Conservation (phyloP, 2,888 invertebrate species). For the Drosophila greeni region DNA sequence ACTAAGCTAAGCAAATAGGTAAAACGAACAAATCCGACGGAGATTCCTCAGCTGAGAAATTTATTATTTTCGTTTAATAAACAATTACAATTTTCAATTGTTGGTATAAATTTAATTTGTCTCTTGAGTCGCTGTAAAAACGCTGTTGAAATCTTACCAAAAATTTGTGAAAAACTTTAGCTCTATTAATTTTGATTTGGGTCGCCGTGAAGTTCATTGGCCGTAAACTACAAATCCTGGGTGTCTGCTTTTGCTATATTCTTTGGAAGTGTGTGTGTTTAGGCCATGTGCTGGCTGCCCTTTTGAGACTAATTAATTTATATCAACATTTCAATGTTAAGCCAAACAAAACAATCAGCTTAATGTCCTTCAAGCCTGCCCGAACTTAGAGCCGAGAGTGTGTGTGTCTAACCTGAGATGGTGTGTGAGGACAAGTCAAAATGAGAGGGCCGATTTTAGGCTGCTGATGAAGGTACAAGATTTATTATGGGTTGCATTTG, state of each 20-base stretch:
- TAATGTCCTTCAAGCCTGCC: conserved; percentile 60
- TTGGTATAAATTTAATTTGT: background rate
- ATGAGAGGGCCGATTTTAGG: conserved; percentile 13
- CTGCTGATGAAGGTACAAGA: conserved; percentile 13
- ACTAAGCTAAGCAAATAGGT: background rate
- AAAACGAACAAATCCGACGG: background rate
- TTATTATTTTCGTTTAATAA: conserved; percentile 1
- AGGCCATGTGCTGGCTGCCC: conserved; percentile 39
- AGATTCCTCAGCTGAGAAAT: background rate
- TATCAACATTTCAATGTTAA: conserved; percentile 74
- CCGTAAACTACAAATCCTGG: conserved; percentile 20
- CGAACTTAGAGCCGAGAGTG: conserved; percentile 5
- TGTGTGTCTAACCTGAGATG: background rate
- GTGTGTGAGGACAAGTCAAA: conserved; percentile 12
- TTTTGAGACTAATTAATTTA: conserved; percentile 70
- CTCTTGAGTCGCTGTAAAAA: background rate
- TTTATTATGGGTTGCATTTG: conserved; percentile 24
- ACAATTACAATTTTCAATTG: conserved; percentile 3
- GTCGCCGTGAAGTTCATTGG: conserved; percentile 16
- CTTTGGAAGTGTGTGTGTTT: conserved; percentile 11
- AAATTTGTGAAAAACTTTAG: conserved; percentile 45
- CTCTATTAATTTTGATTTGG: conserved; percentile 50
- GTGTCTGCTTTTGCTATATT: conserved; percentile 15
- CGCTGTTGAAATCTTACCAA: background rate
- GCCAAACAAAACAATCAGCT: conserved; percentile 74